Evolutionary conservation across 2,113 vertebrate genomes (phyloP).

Genomic region (Boulengerochromis microlepis): DNA sequence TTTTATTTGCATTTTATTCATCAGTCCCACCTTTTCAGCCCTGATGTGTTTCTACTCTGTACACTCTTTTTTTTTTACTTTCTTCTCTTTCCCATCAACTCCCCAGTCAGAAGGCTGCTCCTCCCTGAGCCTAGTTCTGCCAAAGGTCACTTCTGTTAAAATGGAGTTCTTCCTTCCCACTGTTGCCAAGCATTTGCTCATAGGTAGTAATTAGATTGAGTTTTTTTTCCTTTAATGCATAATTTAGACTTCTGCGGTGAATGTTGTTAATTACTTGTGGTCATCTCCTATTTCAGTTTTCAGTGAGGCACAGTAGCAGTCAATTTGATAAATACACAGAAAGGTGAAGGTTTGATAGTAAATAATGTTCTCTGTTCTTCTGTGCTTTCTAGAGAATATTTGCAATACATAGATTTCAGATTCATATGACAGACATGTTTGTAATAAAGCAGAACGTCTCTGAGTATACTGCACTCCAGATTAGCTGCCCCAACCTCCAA

Average conservation of each 20-base stretch:
- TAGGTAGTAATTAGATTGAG: not conserved
- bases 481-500: not conserved
- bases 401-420: not conserved
- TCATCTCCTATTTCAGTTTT: not conserved
- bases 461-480: not conserved
- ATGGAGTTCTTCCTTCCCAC: not conserved
- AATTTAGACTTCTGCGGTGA: not conserved
- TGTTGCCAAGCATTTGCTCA: not conserved
- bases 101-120: not conserved
- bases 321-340: not conserved
- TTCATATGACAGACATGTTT: not conserved
- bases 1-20: not conserved
- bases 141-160: not conserved
- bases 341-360: not conserved
- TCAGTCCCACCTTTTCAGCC: not conserved
- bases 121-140: not conserved
- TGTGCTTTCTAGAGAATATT: not conserved
- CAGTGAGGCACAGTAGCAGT: not conserved
- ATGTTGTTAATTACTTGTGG: not conserved
- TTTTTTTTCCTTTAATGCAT: rapidly evolving
- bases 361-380: not conserved
- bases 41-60: not conserved
- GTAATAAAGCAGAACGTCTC: not conserved
- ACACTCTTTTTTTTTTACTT: not conserved
- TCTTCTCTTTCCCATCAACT: not conserved